Evolutionary conservation across 2,797 vertebrate genomes (phyloP), one percentile per base, ranked within the genome.

Genomic region (Catostomus latipinnis): DNA sequence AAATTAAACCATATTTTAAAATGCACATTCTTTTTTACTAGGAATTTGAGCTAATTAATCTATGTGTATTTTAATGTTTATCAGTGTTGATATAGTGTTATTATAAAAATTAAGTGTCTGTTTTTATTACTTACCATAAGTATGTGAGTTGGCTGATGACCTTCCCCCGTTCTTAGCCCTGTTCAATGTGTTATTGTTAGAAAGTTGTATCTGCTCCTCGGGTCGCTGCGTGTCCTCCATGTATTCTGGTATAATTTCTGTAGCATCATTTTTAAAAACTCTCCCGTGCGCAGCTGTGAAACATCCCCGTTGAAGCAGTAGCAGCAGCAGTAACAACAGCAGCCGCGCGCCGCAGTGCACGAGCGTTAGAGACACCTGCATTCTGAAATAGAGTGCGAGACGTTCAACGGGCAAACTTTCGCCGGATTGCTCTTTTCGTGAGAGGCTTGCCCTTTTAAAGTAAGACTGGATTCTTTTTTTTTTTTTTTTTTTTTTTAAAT

Each of bases 221-320:
- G 93, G 82, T 1, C 83, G 85, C 78, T 85, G 86, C 0, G 67
- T 75, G 0, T 94, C 92, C 14, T 94, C 93, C 0, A 83, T 62
- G 61, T 93, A 88, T 77, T 95, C 95, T 1, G 96, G 95, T 72
- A 96, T 92, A 86, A 96, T 90, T 91, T 99, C 97, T 12, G 97
- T 98, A 8, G 94, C 97, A 70, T 95, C 96, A 1, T 99, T 98
- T 81, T 96, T 96, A 48, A 98, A 92, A 74, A 91, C 85, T 80
- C 92, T 95, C 97, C 94, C 96, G 81, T 89, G 91, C 9, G 80
- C 93, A 46, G 9, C 90, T 65, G 13, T n/a, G 88, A 91, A 91
- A 88, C 92, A 92, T 90, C 92, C 93, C 86, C 93, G 93, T 53
- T 94, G 90, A 90, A 94, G 90, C 89, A 94, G 87, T 53, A 94